Evolutionary conservation across 2,888 invertebrate species (phyloP), one percentile per base, ranked within the genome.

Genomic region (Uloborus plumipes): DNA sequence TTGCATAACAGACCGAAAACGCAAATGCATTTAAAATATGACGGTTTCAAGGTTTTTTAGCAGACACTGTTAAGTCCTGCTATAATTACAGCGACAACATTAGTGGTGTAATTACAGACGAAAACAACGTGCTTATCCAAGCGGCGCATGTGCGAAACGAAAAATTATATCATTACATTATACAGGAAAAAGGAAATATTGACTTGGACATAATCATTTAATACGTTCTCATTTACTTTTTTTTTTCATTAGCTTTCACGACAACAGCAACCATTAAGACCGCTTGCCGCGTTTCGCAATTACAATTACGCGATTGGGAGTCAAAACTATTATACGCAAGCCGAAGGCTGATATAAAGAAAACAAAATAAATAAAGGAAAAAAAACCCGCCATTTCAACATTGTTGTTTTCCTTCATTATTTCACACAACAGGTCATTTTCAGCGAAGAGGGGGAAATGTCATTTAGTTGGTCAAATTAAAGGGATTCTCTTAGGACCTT

Each of bases 181-280:
- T 73, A 61, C 73, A 69, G 79, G 79, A 80, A 80, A 80, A 58
- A 80, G 79, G 79, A 80, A 80, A 80, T 80, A 73, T 73, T 80
- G 67, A 80, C 58, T 64, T 58, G 55, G 67, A 47, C 50, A 55
- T 80, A 73, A 80, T 80, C 61, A 80, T 80, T 67, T 80, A 80
- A 80, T 80, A 73, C 73, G 67, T 67, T 31, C 39, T 39, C 39
- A 39, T 39, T 39, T 39, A 39, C 59, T 55, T 62, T 67, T 79
- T 69, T 65, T 50, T 65, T 51, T 39, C 66, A 31, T 73, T 66
- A 73, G 66, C 73, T 73, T 73, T 61, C 49, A 50, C 9, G 59
- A 72, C 67, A 80, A 80, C 67, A 69, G 76, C 53, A 76, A 69
- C 39, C 61, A 51, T 65, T 72, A 70, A 55, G 53, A n/a, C 65